These are phyloP conservation scores for Crocuta crocuta DNA, from an alignment of 2,113 vertebrate genomes.

Conservation along the genomic window DNA sequence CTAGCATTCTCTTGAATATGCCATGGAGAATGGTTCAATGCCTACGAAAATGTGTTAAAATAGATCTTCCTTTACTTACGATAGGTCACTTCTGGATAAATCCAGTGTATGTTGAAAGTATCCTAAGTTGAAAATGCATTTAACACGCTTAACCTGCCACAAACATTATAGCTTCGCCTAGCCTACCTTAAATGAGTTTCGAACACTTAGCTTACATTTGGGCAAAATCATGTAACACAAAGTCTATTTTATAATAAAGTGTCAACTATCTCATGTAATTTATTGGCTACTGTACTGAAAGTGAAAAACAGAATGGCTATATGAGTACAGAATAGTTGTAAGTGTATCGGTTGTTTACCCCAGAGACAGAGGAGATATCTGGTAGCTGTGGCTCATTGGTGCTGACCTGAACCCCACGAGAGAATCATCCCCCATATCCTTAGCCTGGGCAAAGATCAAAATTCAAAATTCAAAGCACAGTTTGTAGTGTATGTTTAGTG, in stretches of 20 bases:
- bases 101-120: neutral
- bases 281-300: neutral
- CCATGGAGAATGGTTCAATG: neutral
- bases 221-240: neutral
- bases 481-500: neutral
- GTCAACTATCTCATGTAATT: neutral
- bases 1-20: neutral
- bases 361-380: neutral
- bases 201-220: neutral
- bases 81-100: neutral
- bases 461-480: neutral
- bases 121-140: neutral
- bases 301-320: neutral
- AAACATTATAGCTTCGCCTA: neutral
- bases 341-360: neutral
- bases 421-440: neutral
- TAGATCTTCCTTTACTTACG: neutral
- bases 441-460: neutral
- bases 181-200: neutral
- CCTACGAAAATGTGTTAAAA: neutral
- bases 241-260: neutral
- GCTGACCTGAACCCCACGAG: fast-evolving
- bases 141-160: neutral
- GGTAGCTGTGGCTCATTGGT: neutral
- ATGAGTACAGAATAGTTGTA: neutral